Conservation (phyloP, 2,797 vertebrate species). For the Apogon talboti region DNA sequence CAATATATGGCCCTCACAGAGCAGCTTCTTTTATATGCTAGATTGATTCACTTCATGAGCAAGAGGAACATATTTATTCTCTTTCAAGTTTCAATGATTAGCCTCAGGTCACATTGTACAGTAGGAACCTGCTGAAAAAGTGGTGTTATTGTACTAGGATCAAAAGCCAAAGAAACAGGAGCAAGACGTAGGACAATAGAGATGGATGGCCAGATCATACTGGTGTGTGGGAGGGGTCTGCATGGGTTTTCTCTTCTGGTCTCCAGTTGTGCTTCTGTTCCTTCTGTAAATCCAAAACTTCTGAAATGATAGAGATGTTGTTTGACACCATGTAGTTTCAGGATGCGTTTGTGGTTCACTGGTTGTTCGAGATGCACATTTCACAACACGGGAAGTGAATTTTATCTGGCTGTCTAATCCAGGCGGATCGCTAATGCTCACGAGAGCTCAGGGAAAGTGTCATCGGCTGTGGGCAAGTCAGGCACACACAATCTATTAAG, state of each 20-base stretch:
- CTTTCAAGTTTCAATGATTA: conserved; percentile 29
- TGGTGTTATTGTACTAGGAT: conserved; percentile 28
- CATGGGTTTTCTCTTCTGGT: background rate
- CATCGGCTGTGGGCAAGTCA: conserved; percentile 68
- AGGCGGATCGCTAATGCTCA: conserved; percentile 68
- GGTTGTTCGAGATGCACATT: conserved; percentile 57
- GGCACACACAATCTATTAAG: conserved; percentile 80
- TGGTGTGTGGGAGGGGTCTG: conserved; percentile 16
- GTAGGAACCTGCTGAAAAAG: conserved; percentile 44
- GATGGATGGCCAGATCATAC: conserved; percentile 11
- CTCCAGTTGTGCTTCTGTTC: background rate
- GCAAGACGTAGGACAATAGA: conserved; percentile 31
- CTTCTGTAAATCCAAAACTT: conserved; percentile 9
- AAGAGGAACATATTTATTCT: conserved; percentile 40
- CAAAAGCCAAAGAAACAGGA: conserved; percentile 28
- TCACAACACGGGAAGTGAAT: conserved; percentile 62
- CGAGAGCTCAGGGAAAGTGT: conserved; percentile 66
- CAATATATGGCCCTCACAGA: conserved; percentile 36
- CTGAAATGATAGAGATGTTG: conserved; percentile 57
- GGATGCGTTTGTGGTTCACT: conserved; percentile 62
- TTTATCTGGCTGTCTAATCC: conserved; percentile 76
- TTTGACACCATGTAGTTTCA: conserved; percentile 57
- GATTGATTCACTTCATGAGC: conserved; percentile 50
- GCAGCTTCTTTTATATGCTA: conserved; percentile 31
- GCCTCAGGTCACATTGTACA: conserved; percentile 37